Evolutionary conservation across 2,888 invertebrate genomes (phyloP), one percentile per base, ranked within the genome.

Genomic region (Cryptocheilus praepositus): DNA sequence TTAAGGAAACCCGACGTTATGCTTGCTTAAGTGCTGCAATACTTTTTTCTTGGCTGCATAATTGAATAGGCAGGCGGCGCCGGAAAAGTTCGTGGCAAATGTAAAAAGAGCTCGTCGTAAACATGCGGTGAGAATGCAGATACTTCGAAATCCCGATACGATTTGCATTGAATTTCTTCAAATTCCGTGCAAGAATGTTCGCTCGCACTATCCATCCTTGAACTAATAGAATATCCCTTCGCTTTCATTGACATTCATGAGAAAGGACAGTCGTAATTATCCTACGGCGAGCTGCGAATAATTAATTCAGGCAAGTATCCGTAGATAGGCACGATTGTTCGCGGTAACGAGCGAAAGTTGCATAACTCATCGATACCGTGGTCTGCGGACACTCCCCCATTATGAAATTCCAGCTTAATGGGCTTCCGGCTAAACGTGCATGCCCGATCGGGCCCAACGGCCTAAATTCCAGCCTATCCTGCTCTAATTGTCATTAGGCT

Each of bases 351-450:
- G 73, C 63, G 71, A 77, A 74, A 71, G 72, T 76, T 79, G 66
- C 67, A 70, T 78, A 81, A 70, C 63, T 66, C 68, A 69, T 79
- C 66, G 73, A 76, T 67, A 69, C 70, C 61, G 60, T 55, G 65
- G 15, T 18, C 11, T 13, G 56, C 64, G 60, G 66, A 66, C 70
- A 76, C 74, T 78, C 65, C 70, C 74, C 77, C 71, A 74, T 79
- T 81, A 75, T 72, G 73, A 71, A 80, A 81, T 83, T 79, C 75
- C 80, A 74, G 61, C 69, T 74, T 80, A 80, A 79, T 72, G 64
- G 76, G 77, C 81, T 82, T 79, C 75, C 77, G 75, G 74, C 72
- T 66, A 70, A 74, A 64, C 67, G 68, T 71, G 70, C 69, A 63
- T 74, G 67, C 64, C 57, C 49, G 63, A 66, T 73, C 69, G 59